Evolutionary conservation across 2,113 vertebrate species (phyloP), one percentile per base, ranked within the genome.

Genomic region (Engystomops pustulosus): DNA sequence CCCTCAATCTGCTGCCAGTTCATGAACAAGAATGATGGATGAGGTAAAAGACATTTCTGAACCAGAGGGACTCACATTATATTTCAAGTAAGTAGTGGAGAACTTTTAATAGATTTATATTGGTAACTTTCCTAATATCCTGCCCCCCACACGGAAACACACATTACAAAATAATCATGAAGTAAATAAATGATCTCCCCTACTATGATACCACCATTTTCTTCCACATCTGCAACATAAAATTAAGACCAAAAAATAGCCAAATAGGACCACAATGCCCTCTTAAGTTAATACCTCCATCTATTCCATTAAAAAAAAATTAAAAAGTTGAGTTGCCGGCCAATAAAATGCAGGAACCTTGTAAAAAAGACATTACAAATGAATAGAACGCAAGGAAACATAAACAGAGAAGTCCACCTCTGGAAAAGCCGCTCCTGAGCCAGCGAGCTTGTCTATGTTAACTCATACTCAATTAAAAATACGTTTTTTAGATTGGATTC

Each of bases 341-440:
- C 79, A 70, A 81, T 70, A 71, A 70, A 51, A 38, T 81, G 5
- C 67, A 81, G 45, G 45, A 53, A 81, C 67, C 47, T 81, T 70
- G 79, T 53, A 81, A 70, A 36, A 81, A 32, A 71, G 45, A 81
- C 79, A 81, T 81, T 81, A 71, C 47, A 81, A 81, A 70, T 81
- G 25, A 70, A 81, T 70, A 38, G 30, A 71, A 32, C 18, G n/a
- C 75, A 58, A 60, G 65, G 60, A 81, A 81, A 81, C 49, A 81
- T 81, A 81, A 81, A 71, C 79, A 55, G 6, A 70, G 79, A 70
- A 70, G 47, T 68, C 69, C 79, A 81, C 67, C 67, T 38, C 79
- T 81, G 79, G 79, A 81, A 81, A 81, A 80, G 41, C 47, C 17
- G 18, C 14, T 27, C 32, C 6, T 11, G 67, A 25, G 79, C 79